phyloP scores from a whole-genome alignment of 1,140 invertebrate genomes.

The Drusus annulatus region DNA sequence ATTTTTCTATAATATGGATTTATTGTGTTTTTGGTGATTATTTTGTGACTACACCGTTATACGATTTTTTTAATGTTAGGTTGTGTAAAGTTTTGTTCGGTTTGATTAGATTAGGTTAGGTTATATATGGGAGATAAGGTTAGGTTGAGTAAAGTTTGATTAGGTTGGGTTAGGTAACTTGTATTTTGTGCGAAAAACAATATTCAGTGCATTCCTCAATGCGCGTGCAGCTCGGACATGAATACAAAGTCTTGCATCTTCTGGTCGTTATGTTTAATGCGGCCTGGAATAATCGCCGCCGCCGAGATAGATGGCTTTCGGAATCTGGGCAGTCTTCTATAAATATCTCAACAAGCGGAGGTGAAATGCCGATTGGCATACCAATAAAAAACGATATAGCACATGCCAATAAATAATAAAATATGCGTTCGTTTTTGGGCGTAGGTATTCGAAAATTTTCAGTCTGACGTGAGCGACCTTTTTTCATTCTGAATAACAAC shows the following conservation, averaged over 20 bases:
- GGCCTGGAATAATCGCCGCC: constrained; percentile 28
- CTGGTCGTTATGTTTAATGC: constrained; percentile 3
- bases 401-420: constrained; percentile 41
- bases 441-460: constrained; percentile 8
- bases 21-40: too few species aligned
- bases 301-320: constrained; percentile 29
- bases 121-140: too few species aligned
- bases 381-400: constrained; percentile 49
- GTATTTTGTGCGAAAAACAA: too few species aligned
- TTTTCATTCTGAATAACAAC: too few species aligned
- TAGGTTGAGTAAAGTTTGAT: too few species aligned
- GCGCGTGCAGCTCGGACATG: background rate
- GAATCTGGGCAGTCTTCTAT: constrained; percentile 36
- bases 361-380: constrained; percentile 50
- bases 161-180: too few species aligned
- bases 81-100: too few species aligned
- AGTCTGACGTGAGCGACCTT: background rate
- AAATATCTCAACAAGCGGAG: constrained; percentile 48
- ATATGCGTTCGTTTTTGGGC: constrained; percentile 11
- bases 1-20: too few species aligned
- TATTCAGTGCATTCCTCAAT: too few species aligned
- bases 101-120: too few species aligned
- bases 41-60: too few species aligned
- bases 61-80: too few species aligned
- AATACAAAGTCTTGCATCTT: constrained; percentile 3